Conservation (phyloP, 2,888 invertebrate genomes). For the Caradrina clavipalpis region DNA sequence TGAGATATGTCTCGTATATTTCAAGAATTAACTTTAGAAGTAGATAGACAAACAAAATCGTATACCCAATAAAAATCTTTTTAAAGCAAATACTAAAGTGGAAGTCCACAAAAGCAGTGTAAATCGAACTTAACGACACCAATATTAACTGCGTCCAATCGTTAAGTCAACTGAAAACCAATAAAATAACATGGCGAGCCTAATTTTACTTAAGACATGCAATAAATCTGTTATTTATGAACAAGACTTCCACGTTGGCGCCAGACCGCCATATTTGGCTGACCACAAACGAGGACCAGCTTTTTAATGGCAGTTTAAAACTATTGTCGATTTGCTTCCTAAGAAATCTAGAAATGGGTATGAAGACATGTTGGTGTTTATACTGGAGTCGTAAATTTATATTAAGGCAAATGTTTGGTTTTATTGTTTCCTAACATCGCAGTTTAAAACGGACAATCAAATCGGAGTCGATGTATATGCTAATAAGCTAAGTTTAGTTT, state of each 20-base stretch:
- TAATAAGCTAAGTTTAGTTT: conserved; percentile 13
- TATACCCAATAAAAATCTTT: no score
- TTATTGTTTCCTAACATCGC: conserved; percentile 49
- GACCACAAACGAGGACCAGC: conserved; percentile 54
- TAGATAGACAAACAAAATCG: no score
- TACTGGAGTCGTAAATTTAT: conserved; percentile 42
- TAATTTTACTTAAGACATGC: conserved; percentile 34
- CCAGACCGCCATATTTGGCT: conserved; percentile 56
- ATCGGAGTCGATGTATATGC: conserved; percentile 14
- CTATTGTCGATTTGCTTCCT: conserved; percentile 44
- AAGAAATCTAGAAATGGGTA: conserved; percentile 44
- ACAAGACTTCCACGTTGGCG: conserved; percentile 49
- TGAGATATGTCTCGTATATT: no score
- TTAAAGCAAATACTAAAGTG: background rate
- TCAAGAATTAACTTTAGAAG: no score
- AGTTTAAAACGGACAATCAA: conserved; percentile 18
- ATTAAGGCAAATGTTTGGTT: conserved; percentile 38
- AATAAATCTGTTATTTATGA: conserved; percentile 57
- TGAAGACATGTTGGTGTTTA: conserved; percentile 36
- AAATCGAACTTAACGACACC: background rate
- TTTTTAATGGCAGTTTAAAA: conserved; percentile 47
- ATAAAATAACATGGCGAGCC: conserved; percentile 11
- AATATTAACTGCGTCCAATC: background rate
- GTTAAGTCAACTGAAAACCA: conserved; percentile 13
- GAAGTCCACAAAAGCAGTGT: background rate